Base-by-base conservation (phyloP, 2,888 invertebrate species). In the Stratiomys singularior region DNA sequence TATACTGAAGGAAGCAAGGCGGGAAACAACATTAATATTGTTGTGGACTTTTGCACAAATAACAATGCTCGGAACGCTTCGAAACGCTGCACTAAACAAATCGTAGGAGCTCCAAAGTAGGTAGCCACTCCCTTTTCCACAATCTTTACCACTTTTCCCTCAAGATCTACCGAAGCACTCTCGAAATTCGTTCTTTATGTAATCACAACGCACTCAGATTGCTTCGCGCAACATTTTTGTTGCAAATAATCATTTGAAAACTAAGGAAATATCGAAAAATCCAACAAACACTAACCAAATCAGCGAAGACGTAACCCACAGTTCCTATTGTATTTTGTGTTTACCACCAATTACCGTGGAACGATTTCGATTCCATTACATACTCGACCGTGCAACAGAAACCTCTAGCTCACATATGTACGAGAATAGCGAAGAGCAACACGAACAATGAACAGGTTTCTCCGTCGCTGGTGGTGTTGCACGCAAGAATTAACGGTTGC, bases 261-360 rank as follows among this genome's bases (percentile, higher is more conserved):
- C 18, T 18, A 52, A 13, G 52, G 18, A 9, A 25, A 25, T 60
- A 60, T 25, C 13, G 58, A 60, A 60, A 60, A 60, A 60, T 60
- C 1, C 18, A 60, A 9, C 4, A 21, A 25, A 28, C 21, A 37
- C 66, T 27, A 37, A 37, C 66, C 66, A 27, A 64, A 64, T 11
- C 25, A 52, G 15, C 28, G 13, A 27, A 27, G 30, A 64, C 64
- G 28, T 64, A 28, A 25, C n/a, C 30, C 28, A 28, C 25, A 37
- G 13, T 66, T 63, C 27, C 18, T 66, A 66, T 66, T 66, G 66
- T 37, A 15, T 47, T 69, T 69, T 23, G 27, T 72, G 72, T 72
- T 72, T 72, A 72, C 72, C 72, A 72, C 72, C 27, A 52, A 72
- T 72, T 72, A 56, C 21, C 72, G 21, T 28, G 72, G 56, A 56